These are phyloP conservation scores for Campoletis raptor DNA, from an alignment of 2,888 invertebrate genomes.

Conservation along the genomic window DNA sequence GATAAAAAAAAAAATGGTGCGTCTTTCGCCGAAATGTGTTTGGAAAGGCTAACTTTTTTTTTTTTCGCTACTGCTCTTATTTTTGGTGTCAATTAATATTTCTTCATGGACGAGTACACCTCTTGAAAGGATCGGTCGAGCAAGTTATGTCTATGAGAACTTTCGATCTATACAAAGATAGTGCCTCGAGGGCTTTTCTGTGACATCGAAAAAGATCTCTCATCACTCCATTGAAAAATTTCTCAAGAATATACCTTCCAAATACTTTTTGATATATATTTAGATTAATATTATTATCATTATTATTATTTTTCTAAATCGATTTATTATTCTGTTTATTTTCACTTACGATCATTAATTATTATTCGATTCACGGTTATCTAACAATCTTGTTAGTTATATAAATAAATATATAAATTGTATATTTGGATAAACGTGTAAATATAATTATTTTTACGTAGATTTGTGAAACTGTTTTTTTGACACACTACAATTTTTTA, in stretches of 20 bases:
- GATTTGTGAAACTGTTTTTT: background rate
- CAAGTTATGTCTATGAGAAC: constrained; percentile 15
- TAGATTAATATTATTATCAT: background rate
- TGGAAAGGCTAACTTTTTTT: constrained; percentile 21
- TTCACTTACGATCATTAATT: background rate
- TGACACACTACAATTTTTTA: background rate
- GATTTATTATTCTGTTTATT: background rate
- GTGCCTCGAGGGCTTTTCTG: constrained; percentile 45
- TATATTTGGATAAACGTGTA: background rate
- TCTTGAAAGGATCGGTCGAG: constrained; percentile 70
- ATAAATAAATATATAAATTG: background rate
- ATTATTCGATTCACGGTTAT: background rate
- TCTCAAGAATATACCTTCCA: background rate
- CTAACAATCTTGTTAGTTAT: background rate
- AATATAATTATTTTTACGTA: background rate
- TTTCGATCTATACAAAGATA: constrained; percentile 32
- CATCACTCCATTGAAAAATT: constrained; percentile 17
- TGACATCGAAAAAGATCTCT: constrained; percentile 31
- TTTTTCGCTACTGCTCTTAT: constrained; percentile 67
- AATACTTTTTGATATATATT: background rate
- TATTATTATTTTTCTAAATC: background rate
- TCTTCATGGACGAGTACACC: constrained; percentile 78
- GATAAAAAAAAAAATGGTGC: background rate
- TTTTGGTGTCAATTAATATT: constrained; percentile 82
- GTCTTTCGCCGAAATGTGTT: constrained; percentile 19